phyloP scores from a whole-genome alignment of 1,140 invertebrate species.

The Adelges cooleyi region DNA sequence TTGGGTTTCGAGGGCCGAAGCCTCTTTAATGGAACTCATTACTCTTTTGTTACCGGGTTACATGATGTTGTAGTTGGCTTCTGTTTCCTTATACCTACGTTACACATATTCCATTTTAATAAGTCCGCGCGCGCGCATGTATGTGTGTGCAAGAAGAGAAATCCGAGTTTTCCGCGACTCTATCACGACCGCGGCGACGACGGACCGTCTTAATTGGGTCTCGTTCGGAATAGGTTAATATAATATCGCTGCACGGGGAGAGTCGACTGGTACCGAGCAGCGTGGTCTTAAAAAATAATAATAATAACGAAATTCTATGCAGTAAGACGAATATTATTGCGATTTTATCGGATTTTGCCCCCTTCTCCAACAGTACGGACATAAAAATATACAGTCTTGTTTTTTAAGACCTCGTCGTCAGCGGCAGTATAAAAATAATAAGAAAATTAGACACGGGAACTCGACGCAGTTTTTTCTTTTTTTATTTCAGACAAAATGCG shows the following conservation, averaged over 20 bases:
- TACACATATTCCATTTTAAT: no score
- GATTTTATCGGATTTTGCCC: neutral
- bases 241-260: neutral
- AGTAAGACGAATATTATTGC: neutral
- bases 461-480: neutral
- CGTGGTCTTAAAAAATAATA: no score
- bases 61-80: neutral
- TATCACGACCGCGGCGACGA: neutral
- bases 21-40: no score
- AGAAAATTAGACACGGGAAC: constrained; percentile 19
- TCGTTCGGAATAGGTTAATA: neutral
- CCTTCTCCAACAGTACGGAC: no score
- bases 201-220: neutral
- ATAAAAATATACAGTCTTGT: neutral
- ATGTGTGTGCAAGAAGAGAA: neutral
- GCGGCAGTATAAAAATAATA: constrained; percentile 8
- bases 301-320: neutral
- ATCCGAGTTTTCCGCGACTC: neutral
- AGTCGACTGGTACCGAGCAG: no score
- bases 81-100: neutral
- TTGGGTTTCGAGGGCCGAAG: no score
- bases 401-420: neutral
- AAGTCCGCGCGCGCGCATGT: no score
- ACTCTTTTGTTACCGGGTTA: no score
- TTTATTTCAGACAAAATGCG: no score